Percentiles rank a stretch among this genome's conserved stretches.
These are phyloP conservation scores for Tanaodytes sp. DNA, from an alignment of 2,888 invertebrate species.

Conservation along the genomic window DNA sequence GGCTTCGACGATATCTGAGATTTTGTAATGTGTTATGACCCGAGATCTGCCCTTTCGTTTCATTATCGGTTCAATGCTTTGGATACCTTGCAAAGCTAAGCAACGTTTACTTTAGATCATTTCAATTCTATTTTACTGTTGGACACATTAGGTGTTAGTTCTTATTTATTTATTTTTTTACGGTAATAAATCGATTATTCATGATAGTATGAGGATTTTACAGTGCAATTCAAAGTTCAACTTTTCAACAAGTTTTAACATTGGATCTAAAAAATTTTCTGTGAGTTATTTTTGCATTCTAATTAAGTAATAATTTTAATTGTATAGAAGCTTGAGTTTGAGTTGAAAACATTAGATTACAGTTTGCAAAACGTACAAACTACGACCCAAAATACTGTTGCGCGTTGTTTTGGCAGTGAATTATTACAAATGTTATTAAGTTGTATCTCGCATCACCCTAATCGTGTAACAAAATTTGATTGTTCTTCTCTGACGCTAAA, in stretches of 20 bases:
- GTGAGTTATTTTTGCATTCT: conserved; percentile 51
- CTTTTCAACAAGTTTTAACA: conserved; percentile 3
- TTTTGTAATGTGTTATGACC: conserved; percentile 61
- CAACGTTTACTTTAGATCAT: conserved; percentile 12
- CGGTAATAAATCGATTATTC: neutral
- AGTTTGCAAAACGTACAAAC: no score
- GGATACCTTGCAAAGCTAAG: conserved; percentile 23
- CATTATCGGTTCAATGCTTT: conserved; percentile 37
- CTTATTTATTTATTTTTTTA: conserved; percentile 2
- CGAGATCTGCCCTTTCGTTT: conserved; percentile 51
- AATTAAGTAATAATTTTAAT: no score
- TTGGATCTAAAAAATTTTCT: conserved; percentile 45
- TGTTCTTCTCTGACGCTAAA: no score
- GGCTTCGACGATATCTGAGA: conserved; percentile 59
- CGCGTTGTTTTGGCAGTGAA: no score
- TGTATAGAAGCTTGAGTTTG: no score
- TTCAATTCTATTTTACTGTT: neutral
- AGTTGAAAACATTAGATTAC: no score
- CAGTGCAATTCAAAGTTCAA: conserved; percentile 13
- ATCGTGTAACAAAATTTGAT: no score
- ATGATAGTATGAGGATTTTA: conserved; percentile 22
- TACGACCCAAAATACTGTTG: no score
- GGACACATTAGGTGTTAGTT: neutral
- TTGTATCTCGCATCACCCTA: no score
- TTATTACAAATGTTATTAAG: no score